Conservation (phyloP, 2,113 vertebrate genomes). For the Capricornis sumatraensis region DNA sequence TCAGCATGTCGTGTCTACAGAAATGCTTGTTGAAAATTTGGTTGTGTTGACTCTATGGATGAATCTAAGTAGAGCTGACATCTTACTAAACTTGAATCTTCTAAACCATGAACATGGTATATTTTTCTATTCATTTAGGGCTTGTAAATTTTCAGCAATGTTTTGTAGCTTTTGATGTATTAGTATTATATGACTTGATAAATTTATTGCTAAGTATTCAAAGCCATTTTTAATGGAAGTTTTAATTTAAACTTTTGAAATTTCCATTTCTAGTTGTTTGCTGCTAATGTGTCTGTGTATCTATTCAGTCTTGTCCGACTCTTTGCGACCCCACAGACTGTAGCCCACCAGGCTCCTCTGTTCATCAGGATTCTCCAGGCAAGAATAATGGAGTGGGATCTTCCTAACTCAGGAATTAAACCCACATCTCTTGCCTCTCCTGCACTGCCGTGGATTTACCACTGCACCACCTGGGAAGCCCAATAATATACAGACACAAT, state of each 20-base stretch:
- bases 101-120: not conserved
- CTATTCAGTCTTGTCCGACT: not conserved
- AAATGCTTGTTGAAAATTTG: not conserved
- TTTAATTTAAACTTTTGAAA: not conserved
- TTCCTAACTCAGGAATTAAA: not conserved
- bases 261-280: not conserved
- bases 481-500: not conserved
- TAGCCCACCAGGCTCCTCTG: not conserved
- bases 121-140: not conserved
- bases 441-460: not conserved
- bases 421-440: not conserved
- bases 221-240: not conserved
- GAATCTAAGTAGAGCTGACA: not conserved
- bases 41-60: not conserved
- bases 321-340: accelerated
- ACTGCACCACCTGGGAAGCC: not conserved
- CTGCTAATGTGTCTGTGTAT: not conserved
- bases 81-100: not conserved
- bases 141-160: not conserved
- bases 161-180: not conserved
- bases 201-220: not conserved
- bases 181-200: not conserved
- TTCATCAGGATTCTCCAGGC: not conserved
- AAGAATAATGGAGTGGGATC: not conserved
- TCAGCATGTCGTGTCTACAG: not conserved